Conservation (phyloP, 2,113 vertebrate genomes). For the Crotalus helleri region DNA sequence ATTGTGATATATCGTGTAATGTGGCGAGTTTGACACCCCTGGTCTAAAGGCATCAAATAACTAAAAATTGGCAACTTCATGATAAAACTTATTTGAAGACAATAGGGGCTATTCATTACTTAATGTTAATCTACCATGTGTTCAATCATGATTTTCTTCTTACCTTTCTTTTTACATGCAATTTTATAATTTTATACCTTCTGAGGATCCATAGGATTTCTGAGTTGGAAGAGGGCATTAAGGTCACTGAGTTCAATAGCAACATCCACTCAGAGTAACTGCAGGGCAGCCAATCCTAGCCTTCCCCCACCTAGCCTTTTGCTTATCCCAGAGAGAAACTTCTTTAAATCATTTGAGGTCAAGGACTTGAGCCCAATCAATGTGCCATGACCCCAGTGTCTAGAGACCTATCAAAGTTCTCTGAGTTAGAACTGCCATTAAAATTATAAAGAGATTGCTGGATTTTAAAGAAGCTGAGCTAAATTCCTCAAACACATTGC, state of each 20-base stretch:
- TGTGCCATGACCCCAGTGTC: background rate
- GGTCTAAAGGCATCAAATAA: background rate
- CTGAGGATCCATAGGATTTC: background rate
- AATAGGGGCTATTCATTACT: background rate
- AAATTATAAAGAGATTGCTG: background rate
- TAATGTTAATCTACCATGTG: background rate
- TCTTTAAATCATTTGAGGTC: background rate
- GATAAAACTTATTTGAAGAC: background rate
- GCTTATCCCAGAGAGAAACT: background rate
- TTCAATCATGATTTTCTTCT: background rate
- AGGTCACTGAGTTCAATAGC: background rate
- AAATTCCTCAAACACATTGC: background rate
- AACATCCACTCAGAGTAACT: background rate
- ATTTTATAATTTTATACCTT: background rate
- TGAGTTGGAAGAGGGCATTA: background rate
- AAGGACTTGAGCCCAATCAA: background rate
- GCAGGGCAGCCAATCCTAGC: background rate
- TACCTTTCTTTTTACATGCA: background rate
- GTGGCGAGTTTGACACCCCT: too few relatives aligned
- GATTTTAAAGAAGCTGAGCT: background rate
- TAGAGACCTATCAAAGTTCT: too few relatives aligned
- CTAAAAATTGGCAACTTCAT: background rate
- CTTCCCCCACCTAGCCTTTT: background rate
- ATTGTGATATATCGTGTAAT: too few relatives aligned
- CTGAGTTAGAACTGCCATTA: background rate